Evolutionary conservation across 2,888 invertebrate genomes (phyloP).

Genomic region (Drosophila barbarae): DNA sequence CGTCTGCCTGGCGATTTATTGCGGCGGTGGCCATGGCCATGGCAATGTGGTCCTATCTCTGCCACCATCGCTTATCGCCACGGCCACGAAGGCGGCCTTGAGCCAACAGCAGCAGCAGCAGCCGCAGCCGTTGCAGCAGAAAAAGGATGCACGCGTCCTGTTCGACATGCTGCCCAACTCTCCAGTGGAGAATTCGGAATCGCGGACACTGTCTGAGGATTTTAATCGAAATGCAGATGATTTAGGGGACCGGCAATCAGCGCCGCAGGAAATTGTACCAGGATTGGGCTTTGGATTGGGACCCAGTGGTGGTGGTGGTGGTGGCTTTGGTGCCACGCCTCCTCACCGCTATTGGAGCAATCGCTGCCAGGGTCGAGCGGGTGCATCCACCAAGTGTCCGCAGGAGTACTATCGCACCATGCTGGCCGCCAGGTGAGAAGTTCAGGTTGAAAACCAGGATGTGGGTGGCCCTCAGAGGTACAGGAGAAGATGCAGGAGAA

Average conservation of each 20-base stretch:
- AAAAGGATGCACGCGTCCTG: conserved; percentile 73
- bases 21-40: conserved; percentile 64
- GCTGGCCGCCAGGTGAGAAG: conserved; percentile 71
- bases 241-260: conserved; percentile 66
- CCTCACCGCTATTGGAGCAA: conserved; percentile 66
- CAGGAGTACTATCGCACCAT: conserved; percentile 66
- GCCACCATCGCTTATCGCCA: conserved; percentile 78
- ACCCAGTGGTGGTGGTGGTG: not conserved
- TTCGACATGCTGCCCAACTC: conserved; percentile 56
- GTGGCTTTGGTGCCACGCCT: conserved; percentile 49
- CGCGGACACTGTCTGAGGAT: conserved; percentile 44
- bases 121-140: conserved; percentile 43
- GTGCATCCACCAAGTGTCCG: conserved; percentile 61
- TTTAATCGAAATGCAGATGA: conserved; percentile 71
- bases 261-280: conserved; percentile 66
- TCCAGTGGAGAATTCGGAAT: conserved; percentile 39
- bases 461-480: conserved; percentile 55
- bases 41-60: conserved; percentile 75
- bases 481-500: not conserved
- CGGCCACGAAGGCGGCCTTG: conserved; percentile 69
- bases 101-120: conserved; percentile 36
- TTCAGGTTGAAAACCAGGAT: conserved; percentile 4
- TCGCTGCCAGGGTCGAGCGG: conserved; percentile 53
- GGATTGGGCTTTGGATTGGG: conserved; percentile 23
- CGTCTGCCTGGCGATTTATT: conserved; percentile 76